These are phyloP conservation scores for Cyprinodon tularosa DNA, from an alignment of 2,113 vertebrate species.

Conservation along the genomic window DNA sequence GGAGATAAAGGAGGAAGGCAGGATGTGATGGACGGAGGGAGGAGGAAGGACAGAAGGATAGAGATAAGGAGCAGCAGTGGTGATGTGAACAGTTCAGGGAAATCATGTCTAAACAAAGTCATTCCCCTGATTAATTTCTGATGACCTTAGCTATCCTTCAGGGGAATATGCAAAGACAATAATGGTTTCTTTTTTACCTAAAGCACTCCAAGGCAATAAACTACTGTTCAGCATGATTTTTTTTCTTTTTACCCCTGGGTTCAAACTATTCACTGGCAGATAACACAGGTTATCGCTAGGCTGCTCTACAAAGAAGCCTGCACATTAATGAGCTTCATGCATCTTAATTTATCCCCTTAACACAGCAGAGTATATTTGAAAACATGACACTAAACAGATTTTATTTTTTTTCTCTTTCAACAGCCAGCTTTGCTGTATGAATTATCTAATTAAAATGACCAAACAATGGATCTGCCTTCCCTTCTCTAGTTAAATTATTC, in stretches of 20 bases:
- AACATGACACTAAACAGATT: slow-evolving; percentile 1
- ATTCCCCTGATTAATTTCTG: slow-evolving; percentile 19
- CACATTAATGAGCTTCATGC: slow-evolving; percentile 13
- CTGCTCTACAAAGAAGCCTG: slow-evolving; percentile 29
- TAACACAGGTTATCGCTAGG: slow-evolving; percentile 21
- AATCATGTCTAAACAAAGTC: slow-evolving; percentile 34
- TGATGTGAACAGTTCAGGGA: slow-evolving; percentile 45
- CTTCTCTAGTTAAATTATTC: no score
- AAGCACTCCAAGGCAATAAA: not conserved
- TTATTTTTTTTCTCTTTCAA: not conserved
- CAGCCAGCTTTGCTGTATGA: not conserved
- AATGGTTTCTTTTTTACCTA: not conserved
- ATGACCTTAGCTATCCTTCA: slow-evolving; percentile 24
- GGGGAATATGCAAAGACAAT: not conserved
- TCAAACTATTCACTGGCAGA: slow-evolving; percentile 11
- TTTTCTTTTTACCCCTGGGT: not conserved
- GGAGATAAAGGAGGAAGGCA: not conserved
- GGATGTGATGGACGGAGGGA: not conserved
- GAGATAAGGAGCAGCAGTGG: slow-evolving; percentile 48
- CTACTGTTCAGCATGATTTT: slow-evolving; percentile 2
- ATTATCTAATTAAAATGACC: not conserved
- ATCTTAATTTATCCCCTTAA: slow-evolving; percentile 18
- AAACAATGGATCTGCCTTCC: not conserved
- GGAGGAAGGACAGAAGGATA: slow-evolving; percentile 25
- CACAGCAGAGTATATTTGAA: not conserved